Evolutionary conservation across 2,888 invertebrate species (phyloP).

Genomic region (Platypus cylindrus): DNA sequence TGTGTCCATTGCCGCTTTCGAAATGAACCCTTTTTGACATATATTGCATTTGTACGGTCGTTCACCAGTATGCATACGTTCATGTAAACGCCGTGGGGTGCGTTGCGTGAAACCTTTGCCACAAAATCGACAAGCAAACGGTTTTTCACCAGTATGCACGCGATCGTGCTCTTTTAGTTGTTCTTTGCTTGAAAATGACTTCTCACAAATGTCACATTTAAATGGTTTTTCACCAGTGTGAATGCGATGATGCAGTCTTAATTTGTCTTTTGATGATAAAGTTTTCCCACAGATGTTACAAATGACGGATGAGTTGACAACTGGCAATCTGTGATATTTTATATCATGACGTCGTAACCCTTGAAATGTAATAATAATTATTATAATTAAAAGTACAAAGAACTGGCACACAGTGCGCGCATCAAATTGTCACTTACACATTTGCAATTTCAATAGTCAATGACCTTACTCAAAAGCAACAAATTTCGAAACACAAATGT

Average conservation of each 20-base stretch:
- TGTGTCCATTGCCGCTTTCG: constrained; percentile 15
- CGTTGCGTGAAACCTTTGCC: constrained; percentile 34
- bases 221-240: constrained; percentile 30
- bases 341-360: too few relatives aligned
- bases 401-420: too few relatives aligned
- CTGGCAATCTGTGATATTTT: too few relatives aligned
- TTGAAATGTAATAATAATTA: too few relatives aligned
- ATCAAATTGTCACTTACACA: too few relatives aligned
- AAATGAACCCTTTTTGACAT: constrained; percentile 9
- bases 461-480: too few relatives aligned
- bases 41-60: constrained; percentile 21
- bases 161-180: constrained; percentile 34
- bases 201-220: constrained; percentile 26
- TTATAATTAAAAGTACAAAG: too few relatives aligned
- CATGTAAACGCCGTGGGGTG: constrained; percentile 45
- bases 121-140: constrained; percentile 35
- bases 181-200: constrained; percentile 26
- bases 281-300: constrained; percentile 31
- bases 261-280: constrained; percentile 38
- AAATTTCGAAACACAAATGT: too few relatives aligned
- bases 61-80: constrained; percentile 47
- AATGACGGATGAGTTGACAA: constrained; percentile 10
- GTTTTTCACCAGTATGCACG: constrained; percentile 33
- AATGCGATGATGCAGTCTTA: constrained; percentile 29
- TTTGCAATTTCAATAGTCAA: too few relatives aligned